Conservation (phyloP, 2,797 vertebrate species). For the Oceanodroma leucorhoa region DNA sequence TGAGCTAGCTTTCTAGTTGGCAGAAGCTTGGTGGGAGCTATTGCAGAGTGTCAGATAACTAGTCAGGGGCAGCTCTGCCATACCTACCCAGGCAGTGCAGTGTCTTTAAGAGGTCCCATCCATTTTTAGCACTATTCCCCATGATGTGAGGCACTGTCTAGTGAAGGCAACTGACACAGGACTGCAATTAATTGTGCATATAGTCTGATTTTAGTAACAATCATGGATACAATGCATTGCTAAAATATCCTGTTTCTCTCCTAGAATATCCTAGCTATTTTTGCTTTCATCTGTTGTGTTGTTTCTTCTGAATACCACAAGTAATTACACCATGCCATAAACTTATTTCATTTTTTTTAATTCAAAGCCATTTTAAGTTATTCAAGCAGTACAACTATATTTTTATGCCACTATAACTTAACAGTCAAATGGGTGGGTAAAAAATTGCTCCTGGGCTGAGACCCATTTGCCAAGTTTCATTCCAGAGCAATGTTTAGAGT, state of each 20-base stretch:
- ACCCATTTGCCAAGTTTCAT: conserved; percentile 44
- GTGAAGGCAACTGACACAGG: background rate
- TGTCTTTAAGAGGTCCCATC: background rate
- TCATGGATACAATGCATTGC: background rate
- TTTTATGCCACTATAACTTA: conserved; percentile 42
- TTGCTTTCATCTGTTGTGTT: background rate
- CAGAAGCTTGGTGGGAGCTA: background rate
- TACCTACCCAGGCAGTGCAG: background rate
- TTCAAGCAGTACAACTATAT: conserved; percentile 9
- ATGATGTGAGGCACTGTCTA: background rate
- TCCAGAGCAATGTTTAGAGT: conserved; percentile 14
- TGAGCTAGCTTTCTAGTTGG: background rate
- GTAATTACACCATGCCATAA: conserved; percentile 4
- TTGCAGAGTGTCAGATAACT: background rate
- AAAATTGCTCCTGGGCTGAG: conserved; percentile 18
- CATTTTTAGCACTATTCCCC: background rate
- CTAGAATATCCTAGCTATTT: background rate
- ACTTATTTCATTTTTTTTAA: conserved; percentile 27
- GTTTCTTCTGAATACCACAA: background rate
- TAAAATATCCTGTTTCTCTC: background rate
- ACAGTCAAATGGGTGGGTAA: conserved; percentile 23
- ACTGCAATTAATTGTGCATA: background rate
- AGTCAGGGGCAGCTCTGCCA: background rate
- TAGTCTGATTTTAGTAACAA: background rate
- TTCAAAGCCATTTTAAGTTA: conserved; percentile 18